Evolutionary conservation across 2,888 invertebrate genomes (phyloP).

Genomic region (Auanema sp.): DNA sequence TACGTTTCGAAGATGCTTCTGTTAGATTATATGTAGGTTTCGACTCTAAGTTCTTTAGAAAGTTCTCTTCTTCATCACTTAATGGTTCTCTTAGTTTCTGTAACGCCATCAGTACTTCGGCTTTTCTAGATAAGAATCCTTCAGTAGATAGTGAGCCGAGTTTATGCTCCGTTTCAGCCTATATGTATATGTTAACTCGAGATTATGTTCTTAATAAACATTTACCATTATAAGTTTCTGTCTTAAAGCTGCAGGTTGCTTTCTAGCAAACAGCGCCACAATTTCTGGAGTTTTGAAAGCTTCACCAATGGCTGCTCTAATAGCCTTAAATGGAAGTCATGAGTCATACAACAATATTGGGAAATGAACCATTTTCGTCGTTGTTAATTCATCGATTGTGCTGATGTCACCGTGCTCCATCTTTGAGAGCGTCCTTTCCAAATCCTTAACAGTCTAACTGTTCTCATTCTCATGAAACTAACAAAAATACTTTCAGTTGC

Average conservation of each 20-base stretch:
- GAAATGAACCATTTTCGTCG: constrained; percentile 28
- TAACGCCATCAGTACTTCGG: neutral
- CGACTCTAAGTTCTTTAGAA: neutral
- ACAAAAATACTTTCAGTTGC: constrained; percentile 66
- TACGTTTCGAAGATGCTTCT: constrained; percentile 1
- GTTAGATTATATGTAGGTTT: neutral
- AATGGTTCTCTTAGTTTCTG: neutral
- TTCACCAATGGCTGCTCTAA: constrained; percentile 76
- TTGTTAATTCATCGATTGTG: constrained; percentile 35
- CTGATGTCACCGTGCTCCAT: constrained; percentile 38
- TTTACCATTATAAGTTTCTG: constrained; percentile 68
- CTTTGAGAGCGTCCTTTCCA: constrained; percentile 68
- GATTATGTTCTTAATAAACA: constrained; percentile 4
- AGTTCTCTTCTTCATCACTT: neutral
- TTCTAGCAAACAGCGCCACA: constrained; percentile 75
- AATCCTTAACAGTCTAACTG: constrained; percentile 70
- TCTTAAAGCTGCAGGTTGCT: constrained; percentile 74
- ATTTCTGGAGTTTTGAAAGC: constrained; percentile 79
- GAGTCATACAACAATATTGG: neutral
- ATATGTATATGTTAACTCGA: neutral
- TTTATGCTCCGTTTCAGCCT: constrained; percentile 10
- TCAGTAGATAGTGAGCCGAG: constrained; percentile 1
- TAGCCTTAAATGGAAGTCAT: constrained; percentile 69
- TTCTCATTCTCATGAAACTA: neutral
- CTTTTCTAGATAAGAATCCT: neutral